Conservation (phyloP, 2,888 invertebrate species). For the Caenorhabditis imperialis region DNA sequence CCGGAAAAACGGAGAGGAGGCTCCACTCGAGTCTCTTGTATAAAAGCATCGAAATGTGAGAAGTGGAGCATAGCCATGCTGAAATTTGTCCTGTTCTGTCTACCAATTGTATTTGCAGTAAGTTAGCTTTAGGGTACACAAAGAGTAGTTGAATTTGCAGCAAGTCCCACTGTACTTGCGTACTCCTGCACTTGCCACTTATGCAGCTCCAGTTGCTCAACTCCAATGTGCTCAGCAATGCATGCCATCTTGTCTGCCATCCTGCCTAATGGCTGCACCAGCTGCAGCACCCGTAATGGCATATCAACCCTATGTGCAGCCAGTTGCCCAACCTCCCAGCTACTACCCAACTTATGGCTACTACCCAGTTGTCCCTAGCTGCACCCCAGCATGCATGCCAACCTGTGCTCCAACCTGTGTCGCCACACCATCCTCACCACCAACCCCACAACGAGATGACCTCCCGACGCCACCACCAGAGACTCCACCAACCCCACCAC, state of each 20-base stretch:
- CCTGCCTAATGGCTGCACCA: slow-evolving; percentile 23
- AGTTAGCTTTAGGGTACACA: too few species aligned
- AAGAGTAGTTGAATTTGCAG: too few species aligned
- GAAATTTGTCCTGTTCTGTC: slow-evolving; percentile 5
- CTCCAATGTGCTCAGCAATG: slow-evolving; percentile 40
- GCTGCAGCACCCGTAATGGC: slow-evolving; percentile 9
- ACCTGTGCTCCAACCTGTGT: slow-evolving; percentile 41
- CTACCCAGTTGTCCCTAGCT: slow-evolving; percentile 20
- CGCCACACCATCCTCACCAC: slow-evolving; percentile 4
- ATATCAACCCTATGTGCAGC: slow-evolving; percentile 19
- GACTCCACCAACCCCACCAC: slow-evolving; percentile 20
- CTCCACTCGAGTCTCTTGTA: slow-evolving; percentile 24
- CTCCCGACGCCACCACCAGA: slow-evolving; percentile 58
- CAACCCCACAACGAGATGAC: slow-evolving; percentile 30
- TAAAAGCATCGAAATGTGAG: slow-evolving; percentile 33
- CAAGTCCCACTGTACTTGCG: slow-evolving; percentile 44
- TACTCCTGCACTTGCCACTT: slow-evolving; percentile 14
- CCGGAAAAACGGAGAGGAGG: too few species aligned
- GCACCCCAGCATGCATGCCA: slow-evolving; percentile 43
- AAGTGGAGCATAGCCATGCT: slow-evolving; percentile 17
- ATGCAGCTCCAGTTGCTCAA: slow-evolving; percentile 34
- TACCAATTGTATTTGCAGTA: slow-evolving; percentile 30
- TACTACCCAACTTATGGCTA: slow-evolving; percentile 21
- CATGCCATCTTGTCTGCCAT: slow-evolving; percentile 48
- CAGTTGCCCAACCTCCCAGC: slow-evolving; percentile 9